Conservation (phyloP, 2,113 vertebrate species). For the Emydocephalus ijimae region DNA sequence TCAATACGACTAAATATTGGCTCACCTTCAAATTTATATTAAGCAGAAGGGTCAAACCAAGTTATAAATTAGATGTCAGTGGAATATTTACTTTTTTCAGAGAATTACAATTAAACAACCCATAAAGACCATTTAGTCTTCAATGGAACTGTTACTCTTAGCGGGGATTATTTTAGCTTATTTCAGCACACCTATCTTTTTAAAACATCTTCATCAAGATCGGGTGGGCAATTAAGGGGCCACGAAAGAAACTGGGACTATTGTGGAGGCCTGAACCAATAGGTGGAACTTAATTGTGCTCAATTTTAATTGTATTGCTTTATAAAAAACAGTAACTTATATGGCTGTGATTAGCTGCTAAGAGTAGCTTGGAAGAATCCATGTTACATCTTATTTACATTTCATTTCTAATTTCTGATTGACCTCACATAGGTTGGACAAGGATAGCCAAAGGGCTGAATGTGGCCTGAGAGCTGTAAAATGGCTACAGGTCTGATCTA, state of each 20-base stretch:
- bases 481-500: not conserved
- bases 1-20: constrained; percentile 51
- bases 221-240: not conserved
- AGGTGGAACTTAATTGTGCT: not conserved
- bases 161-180: not conserved
- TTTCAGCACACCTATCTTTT: not conserved
- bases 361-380: not conserved
- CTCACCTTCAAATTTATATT: constrained; percentile 66
- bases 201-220: not conserved
- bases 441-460: not conserved
- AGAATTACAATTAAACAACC: not conserved
- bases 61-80: not conserved
- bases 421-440: not conserved
- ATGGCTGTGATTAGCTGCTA: not conserved
- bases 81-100: fast-evolving
- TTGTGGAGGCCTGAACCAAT: not conserved
- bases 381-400: not conserved
- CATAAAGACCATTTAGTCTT: not conserved
- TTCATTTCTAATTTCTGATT: not conserved
- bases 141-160: not conserved
- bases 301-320: not conserved
- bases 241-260: not conserved
- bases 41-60: constrained; percentile 63
- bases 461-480: not conserved
- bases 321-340: not conserved